phyloP scores from a whole-genome alignment of 92 coral and sea anemone species.

The Siderastrea radians region DNA sequence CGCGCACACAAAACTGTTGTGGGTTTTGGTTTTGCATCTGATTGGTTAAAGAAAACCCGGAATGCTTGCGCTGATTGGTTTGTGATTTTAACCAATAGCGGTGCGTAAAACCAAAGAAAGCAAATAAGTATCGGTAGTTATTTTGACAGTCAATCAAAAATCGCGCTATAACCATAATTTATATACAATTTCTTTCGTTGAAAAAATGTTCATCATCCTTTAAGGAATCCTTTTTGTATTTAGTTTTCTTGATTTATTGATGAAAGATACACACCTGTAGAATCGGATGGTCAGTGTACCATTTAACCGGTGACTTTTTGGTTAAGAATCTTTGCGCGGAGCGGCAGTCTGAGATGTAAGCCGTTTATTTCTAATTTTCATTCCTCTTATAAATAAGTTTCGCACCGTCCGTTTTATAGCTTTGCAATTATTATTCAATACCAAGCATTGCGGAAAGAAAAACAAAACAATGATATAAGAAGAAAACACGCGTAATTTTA shows the following conservation, averaged over 20 bases:
- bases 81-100: background rate
- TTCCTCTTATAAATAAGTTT: too few relatives aligned
- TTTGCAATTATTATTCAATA: background rate
- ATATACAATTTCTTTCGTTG: background rate
- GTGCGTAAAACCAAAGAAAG: background rate
- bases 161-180: background rate
- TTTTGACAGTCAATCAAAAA: background rate
- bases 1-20: background rate
- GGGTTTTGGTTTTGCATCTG: background rate
- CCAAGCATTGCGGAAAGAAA: background rate
- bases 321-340: background rate
- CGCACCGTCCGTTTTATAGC: conserved; percentile 1
- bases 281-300: background rate
- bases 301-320: background rate
- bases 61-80: background rate
- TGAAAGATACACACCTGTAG: background rate
- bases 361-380: too few relatives aligned
- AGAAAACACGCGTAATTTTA: background rate
- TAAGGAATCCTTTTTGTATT: background rate
- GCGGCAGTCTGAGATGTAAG: too few relatives aligned
- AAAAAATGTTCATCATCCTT: background rate
- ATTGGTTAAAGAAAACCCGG: background rate
- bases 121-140: background rate
- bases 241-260: background rate
- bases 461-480: conserved; percentile 9